A percentile compares a stretch with the other conserved stretches of the same genome.
phyloP scores from a whole-genome alignment of 2,113 vertebrate genomes.

The Cricetomys ansorgei region DNA sequence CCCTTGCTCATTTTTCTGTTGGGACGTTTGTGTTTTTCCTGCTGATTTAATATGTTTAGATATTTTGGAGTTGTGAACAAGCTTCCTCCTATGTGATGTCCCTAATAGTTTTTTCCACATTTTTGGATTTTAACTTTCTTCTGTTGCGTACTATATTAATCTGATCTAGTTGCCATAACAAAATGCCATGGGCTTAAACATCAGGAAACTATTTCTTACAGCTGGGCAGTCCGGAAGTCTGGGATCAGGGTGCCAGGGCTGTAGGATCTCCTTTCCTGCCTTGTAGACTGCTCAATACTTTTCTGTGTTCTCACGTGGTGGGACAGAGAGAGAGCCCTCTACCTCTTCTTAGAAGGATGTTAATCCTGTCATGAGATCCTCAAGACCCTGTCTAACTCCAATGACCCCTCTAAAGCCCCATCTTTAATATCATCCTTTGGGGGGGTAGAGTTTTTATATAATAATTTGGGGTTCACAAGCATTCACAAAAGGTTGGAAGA shows the following conservation, averaged over 20 bases:
- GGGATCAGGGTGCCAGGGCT: background rate
- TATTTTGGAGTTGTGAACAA: constrained; percentile 2
- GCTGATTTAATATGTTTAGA: background rate
- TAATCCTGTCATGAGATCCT: background rate
- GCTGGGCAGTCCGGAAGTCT: background rate
- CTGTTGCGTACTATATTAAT: background rate
- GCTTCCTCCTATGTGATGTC: background rate
- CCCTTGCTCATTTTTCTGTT: background rate
- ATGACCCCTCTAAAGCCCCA: background rate
- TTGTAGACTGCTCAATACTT: background rate
- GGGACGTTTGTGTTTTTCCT: constrained; percentile 18
- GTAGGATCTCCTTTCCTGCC: background rate
- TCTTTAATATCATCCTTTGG: background rate
- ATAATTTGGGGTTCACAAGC: background rate
- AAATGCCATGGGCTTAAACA: background rate
- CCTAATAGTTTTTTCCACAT: background rate
- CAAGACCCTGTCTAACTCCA: background rate
- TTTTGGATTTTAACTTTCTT: constrained; percentile 20
- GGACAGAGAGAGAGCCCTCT: background rate
- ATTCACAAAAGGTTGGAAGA: background rate
- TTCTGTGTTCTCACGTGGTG: background rate
- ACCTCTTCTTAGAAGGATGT: background rate
- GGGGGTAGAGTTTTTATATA: background rate
- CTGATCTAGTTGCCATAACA: background rate
- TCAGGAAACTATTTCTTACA: background rate